Percentiles rank a stretch among this genome's conserved stretches.
Evolutionary conservation across 1,140 invertebrate species (phyloP).

Genomic region (Microplitis demolitor): DNA sequence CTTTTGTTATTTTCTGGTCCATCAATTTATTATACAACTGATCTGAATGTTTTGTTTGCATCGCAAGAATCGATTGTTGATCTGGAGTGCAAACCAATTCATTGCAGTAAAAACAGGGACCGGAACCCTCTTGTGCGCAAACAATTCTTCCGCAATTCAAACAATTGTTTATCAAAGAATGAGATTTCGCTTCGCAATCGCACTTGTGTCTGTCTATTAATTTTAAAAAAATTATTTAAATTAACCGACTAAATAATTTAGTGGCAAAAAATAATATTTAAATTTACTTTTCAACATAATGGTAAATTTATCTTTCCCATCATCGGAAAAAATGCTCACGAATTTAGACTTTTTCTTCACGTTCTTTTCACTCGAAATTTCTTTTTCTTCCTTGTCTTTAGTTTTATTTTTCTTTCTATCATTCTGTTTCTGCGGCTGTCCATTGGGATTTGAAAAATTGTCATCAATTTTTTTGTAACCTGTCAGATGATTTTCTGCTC

Average conservation of each 20-base stretch:
- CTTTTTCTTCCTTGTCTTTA: slow-evolving; percentile 41
- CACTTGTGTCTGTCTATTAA: slow-evolving; percentile 79
- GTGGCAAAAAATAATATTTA: slow-evolving; percentile 22
- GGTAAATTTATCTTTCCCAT: slow-evolving; percentile 70
- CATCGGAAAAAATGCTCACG: slow-evolving; percentile 75
- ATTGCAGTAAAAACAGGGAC: slow-evolving; percentile 93
- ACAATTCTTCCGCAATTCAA: slow-evolving; percentile 92
- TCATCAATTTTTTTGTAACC: slow-evolving; percentile 42
- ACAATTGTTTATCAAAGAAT: slow-evolving; percentile 93
- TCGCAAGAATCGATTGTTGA: slow-evolving; percentile 71
- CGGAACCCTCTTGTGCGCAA: slow-evolving; percentile 94
- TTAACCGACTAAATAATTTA: slow-evolving; percentile 14
- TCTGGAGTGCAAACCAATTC: slow-evolving; percentile 80
- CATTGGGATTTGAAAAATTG: not conserved
- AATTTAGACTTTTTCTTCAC: slow-evolving; percentile 77
- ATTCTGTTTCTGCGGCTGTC: slow-evolving; percentile 34
- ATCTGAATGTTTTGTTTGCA: slow-evolving; percentile 72
- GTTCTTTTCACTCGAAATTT: slow-evolving; percentile 46
- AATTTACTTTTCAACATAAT: slow-evolving; percentile 69
- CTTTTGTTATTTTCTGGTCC: slow-evolving; percentile 64
- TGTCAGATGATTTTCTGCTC: slow-evolving; percentile 29
- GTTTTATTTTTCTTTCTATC: slow-evolving; percentile 49
- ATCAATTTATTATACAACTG: slow-evolving; percentile 73
- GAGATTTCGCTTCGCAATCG: slow-evolving; percentile 90
- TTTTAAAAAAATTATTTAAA: slow-evolving; percentile 27